These are phyloP conservation scores for Apodemus speciosus DNA, from an alignment of 2,113 vertebrate species.

Conservation along the genomic window DNA sequence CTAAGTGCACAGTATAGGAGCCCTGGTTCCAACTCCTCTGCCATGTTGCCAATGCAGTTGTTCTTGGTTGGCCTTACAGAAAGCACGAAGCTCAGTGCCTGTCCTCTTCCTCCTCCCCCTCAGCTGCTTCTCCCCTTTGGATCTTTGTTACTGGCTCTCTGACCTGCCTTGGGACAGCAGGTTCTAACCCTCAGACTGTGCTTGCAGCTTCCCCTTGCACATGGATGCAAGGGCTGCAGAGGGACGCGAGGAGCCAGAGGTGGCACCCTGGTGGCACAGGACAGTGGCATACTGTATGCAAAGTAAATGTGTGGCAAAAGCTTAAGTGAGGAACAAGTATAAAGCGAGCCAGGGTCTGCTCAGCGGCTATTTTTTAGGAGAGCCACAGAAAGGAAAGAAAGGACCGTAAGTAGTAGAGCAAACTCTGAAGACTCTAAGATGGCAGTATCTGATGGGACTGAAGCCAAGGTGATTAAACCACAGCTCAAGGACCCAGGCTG, in stretches of 20 bases:
- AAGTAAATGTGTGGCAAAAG: accelerated
- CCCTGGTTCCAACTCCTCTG: neutral
- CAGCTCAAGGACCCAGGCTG: neutral
- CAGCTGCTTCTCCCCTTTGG: neutral
- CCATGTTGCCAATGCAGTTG: accelerated
- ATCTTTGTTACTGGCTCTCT: neutral
- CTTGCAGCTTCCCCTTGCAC: neutral
- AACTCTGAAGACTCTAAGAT: neutral
- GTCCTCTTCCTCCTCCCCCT: neutral
- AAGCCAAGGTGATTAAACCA: neutral
- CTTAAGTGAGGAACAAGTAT: neutral
- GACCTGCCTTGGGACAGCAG: neutral
- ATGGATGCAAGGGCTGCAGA: neutral
- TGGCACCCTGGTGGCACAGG: neutral
- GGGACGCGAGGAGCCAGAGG: neutral
- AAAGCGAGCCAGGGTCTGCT: neutral
- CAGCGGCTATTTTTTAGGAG: accelerated
- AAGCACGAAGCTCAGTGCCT: neutral
- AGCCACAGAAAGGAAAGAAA: neutral
- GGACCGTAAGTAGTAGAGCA: accelerated
- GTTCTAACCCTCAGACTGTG: neutral
- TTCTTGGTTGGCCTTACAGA: neutral
- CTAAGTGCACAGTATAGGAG: neutral
- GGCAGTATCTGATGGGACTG: neutral
- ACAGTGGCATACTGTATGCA: neutral